Conservation (phyloP, 2,113 vertebrate species). For the Rhadina sibilatrix region DNA sequence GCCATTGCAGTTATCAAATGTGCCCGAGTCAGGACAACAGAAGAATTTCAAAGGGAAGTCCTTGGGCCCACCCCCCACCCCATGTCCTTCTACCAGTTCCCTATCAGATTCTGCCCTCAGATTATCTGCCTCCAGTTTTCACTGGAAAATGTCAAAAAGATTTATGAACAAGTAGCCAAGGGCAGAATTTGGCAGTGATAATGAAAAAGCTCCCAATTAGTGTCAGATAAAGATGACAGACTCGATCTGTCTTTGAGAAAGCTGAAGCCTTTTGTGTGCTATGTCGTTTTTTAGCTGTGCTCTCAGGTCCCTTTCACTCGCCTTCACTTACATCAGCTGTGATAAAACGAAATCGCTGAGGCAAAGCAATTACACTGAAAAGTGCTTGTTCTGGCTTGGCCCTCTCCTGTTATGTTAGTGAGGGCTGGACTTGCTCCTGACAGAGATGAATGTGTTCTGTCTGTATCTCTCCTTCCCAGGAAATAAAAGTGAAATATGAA, state of each 20-base stretch:
- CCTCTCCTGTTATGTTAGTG: background rate
- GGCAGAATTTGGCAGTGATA: slow-evolving; percentile 39
- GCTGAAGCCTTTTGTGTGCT: slow-evolving; percentile 15
- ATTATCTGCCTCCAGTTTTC: background rate
- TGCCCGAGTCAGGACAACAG: background rate
- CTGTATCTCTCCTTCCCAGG: background rate
- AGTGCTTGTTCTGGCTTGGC: slow-evolving; percentile 38
- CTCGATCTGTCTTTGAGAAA: slow-evolving; percentile 22
- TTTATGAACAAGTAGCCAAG: slow-evolving; percentile 7
- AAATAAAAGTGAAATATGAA: slow-evolving; percentile 46
- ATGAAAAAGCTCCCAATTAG: slow-evolving; percentile 47
- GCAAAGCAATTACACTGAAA: slow-evolving; percentile 44
- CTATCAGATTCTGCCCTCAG: background rate
- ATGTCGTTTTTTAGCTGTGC: background rate
- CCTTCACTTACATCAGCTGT: background rate
- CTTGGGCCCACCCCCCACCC: rapidly evolving
- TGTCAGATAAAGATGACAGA: slow-evolving; percentile 44
- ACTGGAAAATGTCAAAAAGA: slow-evolving; percentile 8
- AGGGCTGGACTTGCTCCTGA: slow-evolving; percentile 7
- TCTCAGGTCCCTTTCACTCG: background rate
- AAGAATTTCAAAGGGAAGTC: background rate
- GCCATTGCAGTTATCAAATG: background rate
- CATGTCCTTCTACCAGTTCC: background rate
- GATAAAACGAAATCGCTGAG: background rate
- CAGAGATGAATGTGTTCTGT: background rate